Evolutionary conservation across 2,888 invertebrate species (phyloP).

Genomic region (Dolichopus griseipennis): DNA sequence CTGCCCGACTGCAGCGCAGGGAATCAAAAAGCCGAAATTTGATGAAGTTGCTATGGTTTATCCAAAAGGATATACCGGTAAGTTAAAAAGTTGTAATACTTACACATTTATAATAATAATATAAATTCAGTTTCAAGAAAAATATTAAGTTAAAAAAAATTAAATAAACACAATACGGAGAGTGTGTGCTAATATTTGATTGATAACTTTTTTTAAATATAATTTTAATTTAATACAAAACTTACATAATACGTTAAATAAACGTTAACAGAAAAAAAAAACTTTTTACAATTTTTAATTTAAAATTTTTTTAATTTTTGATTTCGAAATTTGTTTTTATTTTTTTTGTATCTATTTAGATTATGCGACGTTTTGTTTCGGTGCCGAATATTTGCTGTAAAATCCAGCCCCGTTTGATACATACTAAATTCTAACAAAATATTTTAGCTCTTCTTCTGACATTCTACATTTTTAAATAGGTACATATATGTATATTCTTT

Average conservation of each 20-base stretch:
- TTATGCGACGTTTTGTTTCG: slow-evolving; percentile 46
- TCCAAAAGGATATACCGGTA: slow-evolving; percentile 74
- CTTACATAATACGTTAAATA: neutral
- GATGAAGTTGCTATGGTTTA: slow-evolving; percentile 57
- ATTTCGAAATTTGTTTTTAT: slow-evolving; percentile 29
- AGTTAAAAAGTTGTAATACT: slow-evolving; percentile 21
- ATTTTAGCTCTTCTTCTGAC: no score
- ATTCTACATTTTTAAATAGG: no score
- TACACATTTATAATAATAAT: neutral
- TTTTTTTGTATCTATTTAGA: slow-evolving; percentile 41
- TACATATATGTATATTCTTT: no score
- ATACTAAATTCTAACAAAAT: neutral
- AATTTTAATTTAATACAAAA: slow-evolving; percentile 7
- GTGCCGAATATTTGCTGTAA: slow-evolving; percentile 45
- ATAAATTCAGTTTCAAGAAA: neutral
- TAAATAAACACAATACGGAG: neutral
- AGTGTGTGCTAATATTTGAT: slow-evolving; percentile 21
- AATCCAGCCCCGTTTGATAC: slow-evolving; percentile 27
- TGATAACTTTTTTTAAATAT: neutral
- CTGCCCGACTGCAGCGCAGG: slow-evolving; percentile 68
- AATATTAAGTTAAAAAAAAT: neutral
- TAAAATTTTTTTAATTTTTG: slow-evolving; percentile 10
- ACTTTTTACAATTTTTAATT: slow-evolving; percentile 12
- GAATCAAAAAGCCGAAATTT: slow-evolving; percentile 69
- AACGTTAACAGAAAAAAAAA: slow-evolving; percentile 14